These are phyloP conservation scores for Gyrodactylus salaris DNA, from an alignment of 1,140 invertebrate genomes.

Conservation along the genomic window DNA sequence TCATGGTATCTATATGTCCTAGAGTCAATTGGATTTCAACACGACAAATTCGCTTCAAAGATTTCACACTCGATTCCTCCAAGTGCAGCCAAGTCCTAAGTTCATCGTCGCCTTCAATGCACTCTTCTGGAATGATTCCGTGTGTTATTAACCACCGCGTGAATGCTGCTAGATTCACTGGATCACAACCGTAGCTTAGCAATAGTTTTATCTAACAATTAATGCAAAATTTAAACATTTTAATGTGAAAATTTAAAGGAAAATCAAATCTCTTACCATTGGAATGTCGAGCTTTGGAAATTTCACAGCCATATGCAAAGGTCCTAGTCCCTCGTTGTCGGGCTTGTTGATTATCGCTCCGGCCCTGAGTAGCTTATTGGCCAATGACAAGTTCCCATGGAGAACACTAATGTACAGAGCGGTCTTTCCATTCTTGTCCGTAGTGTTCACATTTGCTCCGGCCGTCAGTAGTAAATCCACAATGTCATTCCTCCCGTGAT, in stretches of 20 bases:
- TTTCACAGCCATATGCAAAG: slow-evolving; percentile 9
- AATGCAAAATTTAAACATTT: too few species aligned
- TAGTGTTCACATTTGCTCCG: slow-evolving; percentile 13
- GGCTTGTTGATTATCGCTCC: slow-evolving; percentile 14
- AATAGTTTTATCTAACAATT: slow-evolving; percentile 8
- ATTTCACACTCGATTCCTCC: slow-evolving; percentile 7
- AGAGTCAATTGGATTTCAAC: slow-evolving; percentile 8
- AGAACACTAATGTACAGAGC: slow-evolving; percentile 17
- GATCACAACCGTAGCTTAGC: slow-evolving; percentile 8
- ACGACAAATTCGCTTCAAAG: slow-evolving; percentile 8
- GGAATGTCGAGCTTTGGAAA: slow-evolving; percentile 9
- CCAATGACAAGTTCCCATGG: slow-evolving; percentile 16
- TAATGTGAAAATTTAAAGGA: too few species aligned
- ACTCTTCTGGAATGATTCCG: slow-evolving; percentile 8
- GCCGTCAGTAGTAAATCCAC: slow-evolving; percentile 14
- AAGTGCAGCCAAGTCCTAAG: slow-evolving; percentile 7
- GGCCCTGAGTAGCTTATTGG: slow-evolving; percentile 14
- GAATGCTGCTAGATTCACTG: slow-evolving; percentile 8
- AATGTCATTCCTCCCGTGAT: slow-evolving; percentile 15
- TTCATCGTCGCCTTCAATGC: slow-evolving; percentile 5
- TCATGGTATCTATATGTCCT: slow-evolving; percentile 7
- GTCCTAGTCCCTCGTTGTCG: slow-evolving; percentile 9
- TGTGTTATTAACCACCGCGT: slow-evolving; percentile 8
- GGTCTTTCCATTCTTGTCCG: slow-evolving; percentile 14
- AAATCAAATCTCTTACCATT: too few species aligned